Conservation (phyloP, 53 echinoderm and acorn worm species). For the Paracentrotus lividus region DNA sequence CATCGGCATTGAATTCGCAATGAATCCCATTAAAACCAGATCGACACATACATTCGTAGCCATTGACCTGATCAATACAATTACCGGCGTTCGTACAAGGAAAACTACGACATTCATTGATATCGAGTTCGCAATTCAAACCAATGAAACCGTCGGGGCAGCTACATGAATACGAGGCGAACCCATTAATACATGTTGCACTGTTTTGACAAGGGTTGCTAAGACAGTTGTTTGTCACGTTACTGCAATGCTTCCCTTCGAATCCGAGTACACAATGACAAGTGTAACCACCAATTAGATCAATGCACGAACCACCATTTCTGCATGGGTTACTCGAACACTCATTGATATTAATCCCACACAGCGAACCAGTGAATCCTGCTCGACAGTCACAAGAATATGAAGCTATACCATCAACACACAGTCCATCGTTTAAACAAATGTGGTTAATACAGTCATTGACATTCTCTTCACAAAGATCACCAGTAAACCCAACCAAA, state of each 20-base stretch:
- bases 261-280: constrained; percentile 63
- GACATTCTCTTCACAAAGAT: constrained; percentile 81
- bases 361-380: constrained; percentile 64
- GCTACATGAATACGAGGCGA: constrained; percentile 61
- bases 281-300: constrained; percentile 56
- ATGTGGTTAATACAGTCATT: constrained; percentile 79
- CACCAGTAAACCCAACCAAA: constrained; percentile 76
- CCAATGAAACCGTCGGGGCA: constrained; percentile 86
- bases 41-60: constrained; percentile 82
- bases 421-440: constrained; percentile 80
- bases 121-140: constrained; percentile 80
- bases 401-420: constrained; percentile 79
- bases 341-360: constrained; percentile 66
- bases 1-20: constrained; percentile 34
- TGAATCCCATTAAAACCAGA: constrained; percentile 63
- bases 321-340: constrained; percentile 65
- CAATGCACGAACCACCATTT: constrained; percentile 64
- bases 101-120: constrained; percentile 81
- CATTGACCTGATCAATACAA: constrained; percentile 76
- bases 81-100: constrained; percentile 73
- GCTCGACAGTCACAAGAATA: constrained; percentile 81
- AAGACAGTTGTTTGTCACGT: constrained; percentile 47
- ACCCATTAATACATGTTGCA: constrained; percentile 61
- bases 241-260: constrained; percentile 55
- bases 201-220: constrained; percentile 36